A percentile compares a stretch with the other conserved stretches of the same genome.
phyloP scores from a whole-genome alignment of 2,888 invertebrate species.

The Eristalis intricaria region DNA sequence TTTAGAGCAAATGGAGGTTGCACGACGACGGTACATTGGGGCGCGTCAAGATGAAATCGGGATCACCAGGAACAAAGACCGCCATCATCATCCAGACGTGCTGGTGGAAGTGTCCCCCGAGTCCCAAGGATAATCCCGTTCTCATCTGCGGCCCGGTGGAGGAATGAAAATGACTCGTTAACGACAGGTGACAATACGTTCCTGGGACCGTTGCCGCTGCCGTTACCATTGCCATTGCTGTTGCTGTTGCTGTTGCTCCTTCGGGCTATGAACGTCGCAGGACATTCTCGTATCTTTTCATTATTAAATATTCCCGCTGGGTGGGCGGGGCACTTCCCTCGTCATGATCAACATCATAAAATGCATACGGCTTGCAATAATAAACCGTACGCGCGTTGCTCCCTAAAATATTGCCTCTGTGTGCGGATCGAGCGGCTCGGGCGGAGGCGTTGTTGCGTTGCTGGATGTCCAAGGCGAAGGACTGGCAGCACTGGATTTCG shows the following conservation, averaged over 20 bases:
- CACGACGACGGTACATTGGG: conserved; percentile 33
- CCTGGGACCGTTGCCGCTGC: conserved; percentile 4
- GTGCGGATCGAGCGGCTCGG: not conserved
- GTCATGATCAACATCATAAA: conserved; percentile 61
- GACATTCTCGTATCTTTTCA: conserved; percentile 53
- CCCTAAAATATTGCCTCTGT: conserved; percentile 21
- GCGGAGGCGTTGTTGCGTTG: conserved; percentile 1
- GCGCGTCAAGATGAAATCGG: conserved; percentile 25
- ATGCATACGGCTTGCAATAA: conserved; percentile 71
- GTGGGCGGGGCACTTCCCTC: not conserved
- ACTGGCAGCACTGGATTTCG: no score
- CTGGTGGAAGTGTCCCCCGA: conserved; percentile 17
- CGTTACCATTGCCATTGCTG: conserved; percentile 13
- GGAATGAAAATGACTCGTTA: conserved; percentile 65
- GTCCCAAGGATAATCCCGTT: conserved; percentile 45
- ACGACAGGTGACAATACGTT: conserved; percentile 67
- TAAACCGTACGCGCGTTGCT: conserved; percentile 56
- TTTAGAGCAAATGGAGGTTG: conserved; percentile 55
- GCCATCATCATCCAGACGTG: conserved; percentile 35
- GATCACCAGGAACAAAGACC: conserved; percentile 6
- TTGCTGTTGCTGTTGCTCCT: not conserved
- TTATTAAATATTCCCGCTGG: conserved; percentile 65
- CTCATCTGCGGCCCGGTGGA: not conserved
- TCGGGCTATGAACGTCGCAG: conserved; percentile 21
- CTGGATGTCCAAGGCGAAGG: not conserved